Conservation (phyloP, 2,113 vertebrate species). For the Macquaria ambigua region DNA sequence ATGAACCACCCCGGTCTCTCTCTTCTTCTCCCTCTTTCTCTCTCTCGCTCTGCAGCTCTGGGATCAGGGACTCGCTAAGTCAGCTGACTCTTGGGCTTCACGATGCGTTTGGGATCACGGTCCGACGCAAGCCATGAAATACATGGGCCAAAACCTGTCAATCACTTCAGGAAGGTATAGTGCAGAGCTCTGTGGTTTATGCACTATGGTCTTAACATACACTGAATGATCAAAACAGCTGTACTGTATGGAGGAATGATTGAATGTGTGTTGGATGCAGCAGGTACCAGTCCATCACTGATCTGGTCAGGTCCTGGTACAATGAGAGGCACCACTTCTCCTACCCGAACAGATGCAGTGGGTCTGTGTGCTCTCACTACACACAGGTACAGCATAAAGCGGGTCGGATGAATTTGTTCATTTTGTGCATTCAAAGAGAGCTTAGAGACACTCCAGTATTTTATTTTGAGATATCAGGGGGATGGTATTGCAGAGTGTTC, state of each 20-base stretch:
- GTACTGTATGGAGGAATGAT: not conserved
- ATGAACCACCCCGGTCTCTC: not conserved
- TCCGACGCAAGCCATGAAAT: conserved; percentile 87
- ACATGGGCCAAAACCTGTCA: conserved; percentile 92
- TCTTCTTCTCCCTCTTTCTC: not conserved
- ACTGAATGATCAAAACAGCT: not conserved
- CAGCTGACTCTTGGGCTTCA: conserved; percentile 89
- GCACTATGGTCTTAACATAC: not conserved
- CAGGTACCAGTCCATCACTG: conserved; percentile 87
- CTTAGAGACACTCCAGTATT: not conserved
- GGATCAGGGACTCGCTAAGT: conserved; percentile 89
- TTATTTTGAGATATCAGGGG: too few relatives aligned
- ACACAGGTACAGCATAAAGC: conserved; percentile 86
- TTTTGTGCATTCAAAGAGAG: not conserved
- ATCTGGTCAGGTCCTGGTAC: conserved; percentile 90
- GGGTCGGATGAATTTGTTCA: not conserved
- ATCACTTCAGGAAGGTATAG: conserved; percentile 89
- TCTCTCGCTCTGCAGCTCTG: conserved; percentile 84
- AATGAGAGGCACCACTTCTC: conserved; percentile 88
- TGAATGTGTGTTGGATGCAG: conserved; percentile 20
- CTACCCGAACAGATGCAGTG: conserved; percentile 87
- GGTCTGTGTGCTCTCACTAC: conserved; percentile 91
- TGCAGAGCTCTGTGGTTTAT: not conserved
- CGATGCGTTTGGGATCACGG: conserved; percentile 92
- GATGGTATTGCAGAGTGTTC: too few relatives aligned